Conservation (phyloP, 1,140 invertebrate species). For the Triops longicaudatus region DNA sequence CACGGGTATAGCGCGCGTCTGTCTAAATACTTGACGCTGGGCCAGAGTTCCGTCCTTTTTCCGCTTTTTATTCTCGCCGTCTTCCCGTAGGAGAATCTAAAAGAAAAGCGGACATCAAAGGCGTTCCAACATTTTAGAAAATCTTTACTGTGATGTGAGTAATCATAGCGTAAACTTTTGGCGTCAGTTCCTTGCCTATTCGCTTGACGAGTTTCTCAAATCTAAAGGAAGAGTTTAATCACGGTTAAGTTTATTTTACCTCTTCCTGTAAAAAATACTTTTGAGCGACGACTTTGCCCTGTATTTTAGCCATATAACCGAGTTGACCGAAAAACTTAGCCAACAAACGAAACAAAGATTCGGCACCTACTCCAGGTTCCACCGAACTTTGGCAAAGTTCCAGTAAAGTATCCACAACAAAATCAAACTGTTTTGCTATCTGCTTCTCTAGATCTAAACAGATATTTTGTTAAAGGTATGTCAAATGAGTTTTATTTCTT, state of each 20-base stretch:
- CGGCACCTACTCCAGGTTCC: neutral
- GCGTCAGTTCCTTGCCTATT: neutral
- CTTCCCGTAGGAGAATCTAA: neutral
- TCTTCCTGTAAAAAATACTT: neutral
- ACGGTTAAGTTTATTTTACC: neutral
- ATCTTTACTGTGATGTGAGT: neutral
- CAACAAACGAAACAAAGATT: neutral
- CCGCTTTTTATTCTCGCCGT: neutral
- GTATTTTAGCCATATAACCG: neutral
- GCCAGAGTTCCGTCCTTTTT: neutral
- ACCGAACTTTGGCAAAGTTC: slow-evolving; percentile 2
- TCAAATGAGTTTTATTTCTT: too few relatives aligned
- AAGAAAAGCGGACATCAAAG: neutral
- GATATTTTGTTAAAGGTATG: too few relatives aligned
- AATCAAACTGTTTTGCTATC: neutral
- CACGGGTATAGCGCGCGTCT: neutral
- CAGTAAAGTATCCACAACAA: neutral
- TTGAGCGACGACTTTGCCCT: neutral
- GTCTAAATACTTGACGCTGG: neutral
- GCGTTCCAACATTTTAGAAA: neutral
- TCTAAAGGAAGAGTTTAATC: neutral
- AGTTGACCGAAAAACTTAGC: neutral
- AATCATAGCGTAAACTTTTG: neutral
- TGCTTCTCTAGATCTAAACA: neutral
- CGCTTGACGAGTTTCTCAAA: neutral